Evolutionary conservation across 2,888 invertebrate genomes (phyloP).

Genomic region (Tromatobia lineatoria): DNA sequence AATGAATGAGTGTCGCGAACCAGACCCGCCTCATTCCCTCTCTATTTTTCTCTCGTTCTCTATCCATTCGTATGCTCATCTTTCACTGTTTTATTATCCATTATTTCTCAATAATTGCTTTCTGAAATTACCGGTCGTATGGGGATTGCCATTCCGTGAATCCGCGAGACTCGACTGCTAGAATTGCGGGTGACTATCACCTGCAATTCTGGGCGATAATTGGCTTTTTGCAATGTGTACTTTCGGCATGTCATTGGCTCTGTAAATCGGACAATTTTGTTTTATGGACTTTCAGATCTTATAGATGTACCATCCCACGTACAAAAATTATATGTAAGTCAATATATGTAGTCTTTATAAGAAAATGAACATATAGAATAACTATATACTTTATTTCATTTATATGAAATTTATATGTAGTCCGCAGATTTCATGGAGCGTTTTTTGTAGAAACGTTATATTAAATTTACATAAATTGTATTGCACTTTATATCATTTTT

Average conservation of each 20-base stretch:
- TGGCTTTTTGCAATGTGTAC: background rate
- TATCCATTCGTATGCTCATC: conserved; percentile 8
- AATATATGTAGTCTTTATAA: too few relatives aligned
- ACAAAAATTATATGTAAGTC: too few relatives aligned
- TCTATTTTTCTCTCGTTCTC: conserved; percentile 13
- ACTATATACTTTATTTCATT: too few relatives aligned
- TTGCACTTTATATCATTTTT: too few relatives aligned
- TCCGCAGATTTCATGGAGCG: too few relatives aligned
- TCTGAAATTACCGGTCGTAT: background rate
- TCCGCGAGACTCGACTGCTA: conserved; percentile 10
- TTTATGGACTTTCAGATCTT: background rate
- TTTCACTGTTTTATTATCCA: conserved; percentile 22
- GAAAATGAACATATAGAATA: too few relatives aligned
- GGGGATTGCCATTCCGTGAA: conserved; percentile 18
- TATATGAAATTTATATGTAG: too few relatives aligned
- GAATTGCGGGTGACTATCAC: background rate
- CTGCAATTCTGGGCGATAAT: background rate
- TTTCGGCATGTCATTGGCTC: background rate
- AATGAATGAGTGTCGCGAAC: conserved; percentile 56
- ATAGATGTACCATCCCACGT: too few relatives aligned
- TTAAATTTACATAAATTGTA: too few relatives aligned
- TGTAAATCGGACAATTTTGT: background rate
- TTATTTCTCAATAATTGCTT: conserved; percentile 1
- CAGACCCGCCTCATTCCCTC: conserved; percentile 15
- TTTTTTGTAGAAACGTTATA: too few relatives aligned